Percentiles rank a stretch among this genome's conserved stretches.
Evolutionary conservation across 2,797 vertebrate species (phyloP).

Genomic region (Lepus oiostolus): DNA sequence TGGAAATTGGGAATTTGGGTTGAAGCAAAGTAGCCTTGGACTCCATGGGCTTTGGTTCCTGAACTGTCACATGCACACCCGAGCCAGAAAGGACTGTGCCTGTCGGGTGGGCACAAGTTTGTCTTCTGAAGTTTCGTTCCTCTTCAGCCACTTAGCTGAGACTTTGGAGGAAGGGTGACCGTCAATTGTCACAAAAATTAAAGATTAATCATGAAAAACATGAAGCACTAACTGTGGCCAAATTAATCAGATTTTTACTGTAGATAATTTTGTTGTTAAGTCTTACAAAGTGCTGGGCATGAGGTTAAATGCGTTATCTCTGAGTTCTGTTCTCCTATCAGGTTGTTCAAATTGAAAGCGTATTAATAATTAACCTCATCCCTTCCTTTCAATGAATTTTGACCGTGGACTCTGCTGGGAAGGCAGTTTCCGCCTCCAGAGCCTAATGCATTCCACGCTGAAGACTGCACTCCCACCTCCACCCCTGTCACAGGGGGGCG

Average conservation of each 20-base stretch:
- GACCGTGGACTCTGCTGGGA: neutral
- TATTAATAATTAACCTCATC: neutral
- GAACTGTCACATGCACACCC: neutral
- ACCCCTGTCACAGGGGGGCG: neutral
- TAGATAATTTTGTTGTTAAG: neutral
- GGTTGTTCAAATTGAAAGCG: neutral
- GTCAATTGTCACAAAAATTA: neutral
- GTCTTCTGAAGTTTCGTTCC: neutral
- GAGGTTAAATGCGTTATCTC: neutral
- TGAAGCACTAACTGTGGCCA: neutral
- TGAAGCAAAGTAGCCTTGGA: neutral
- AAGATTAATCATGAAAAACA: neutral
- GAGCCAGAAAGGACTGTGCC: neutral
- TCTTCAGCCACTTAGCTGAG: conserved; percentile 2
- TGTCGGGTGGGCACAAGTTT: neutral
- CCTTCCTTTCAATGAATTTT: neutral
- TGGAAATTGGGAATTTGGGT: neutral
- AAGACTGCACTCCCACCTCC: neutral
- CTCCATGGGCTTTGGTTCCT: neutral
- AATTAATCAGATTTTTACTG: conserved; percentile 1
- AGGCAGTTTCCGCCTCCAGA: neutral
- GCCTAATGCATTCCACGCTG: neutral
- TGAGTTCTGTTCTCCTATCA: neutral
- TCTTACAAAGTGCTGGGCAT: neutral
- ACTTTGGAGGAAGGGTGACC: neutral